Evolutionary conservation across 37 sponge, comb jelly and placozoan species (phyloP), one percentile per base, ranked within the genome.

Genomic region (Amphimedon queenslandica): DNA sequence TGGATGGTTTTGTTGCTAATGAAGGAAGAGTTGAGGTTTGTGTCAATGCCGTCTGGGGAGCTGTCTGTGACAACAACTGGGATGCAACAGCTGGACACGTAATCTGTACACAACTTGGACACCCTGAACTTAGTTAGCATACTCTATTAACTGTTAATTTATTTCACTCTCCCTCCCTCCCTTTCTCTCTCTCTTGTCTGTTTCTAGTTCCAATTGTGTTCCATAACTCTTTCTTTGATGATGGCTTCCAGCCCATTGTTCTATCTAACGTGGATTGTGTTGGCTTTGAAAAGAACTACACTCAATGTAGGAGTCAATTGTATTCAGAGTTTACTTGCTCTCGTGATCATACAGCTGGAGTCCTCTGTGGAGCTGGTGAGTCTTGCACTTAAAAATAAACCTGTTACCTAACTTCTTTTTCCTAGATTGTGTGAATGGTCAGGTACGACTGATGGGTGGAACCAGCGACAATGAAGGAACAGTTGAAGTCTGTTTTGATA

Each of bases 281-380:
- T 25, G 61, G 61, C 5, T 60, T 11, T 11, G 61, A 60, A 60
- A n/a, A 11, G 8, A 60, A 25, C 27, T 25, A n/a, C 21, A n/a
- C 27, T 25, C 5, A 25, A 6, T 60, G 61, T n/a, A 6, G 5
- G 21, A 60, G 21, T 13, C 5, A 60, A n/a, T 6, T 6, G 28
- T 60, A 60, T 60, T n/a, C 21, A 11, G 5, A 11, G 5, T 60
- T 60, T n/a, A n/a, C 61, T 25, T 60, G 61, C 28, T 60, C 61
- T 60, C 61, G 61, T 60, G 61, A n/a, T 25, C 61, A 60, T n/a
- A 60, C 61, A 25, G 61, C 61, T 60, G 61, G 61, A 60, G 27
- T 60, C 5, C 61, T 60, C 28, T 60, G 61, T 60, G 61, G 61
- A 25, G 27, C 8, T n/a, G 27, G 61, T 60, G 21, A n/a, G 61